Base-by-base conservation (phyloP, 2,888 invertebrate species). In the Crossocerus cetratus region DNA sequence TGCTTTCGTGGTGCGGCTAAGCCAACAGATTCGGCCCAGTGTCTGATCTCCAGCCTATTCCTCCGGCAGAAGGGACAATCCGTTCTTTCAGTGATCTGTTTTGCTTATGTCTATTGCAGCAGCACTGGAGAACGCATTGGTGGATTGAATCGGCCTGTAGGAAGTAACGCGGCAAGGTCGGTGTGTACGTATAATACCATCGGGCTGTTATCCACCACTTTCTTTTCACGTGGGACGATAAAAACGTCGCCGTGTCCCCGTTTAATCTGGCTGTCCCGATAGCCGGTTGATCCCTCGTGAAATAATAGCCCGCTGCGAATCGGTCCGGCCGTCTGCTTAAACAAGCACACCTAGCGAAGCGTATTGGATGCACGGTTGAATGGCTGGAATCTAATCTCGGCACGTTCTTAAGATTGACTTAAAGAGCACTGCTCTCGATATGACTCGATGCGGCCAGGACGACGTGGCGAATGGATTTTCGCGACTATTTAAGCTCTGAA, bases 181-280 rank as follows among this genome's bases (percentile, higher is more conserved):
- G 54, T 49, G 14, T 60, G 65, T 65, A 64, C 60, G 64, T 59
- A 63, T n/a, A 44, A 59, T 53, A 58, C 42, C 22, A 16, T 20
- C 56, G 60, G 44, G 11, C 43, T 32, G 55, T 18, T 56, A 45
- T 61, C 55, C 54, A 43, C 57, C 42, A 21, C 64, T 77, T 69
- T 69, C 71, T 65, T 67, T 57, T 74, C 49, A 76, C 78, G 75
- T 78, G 73, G 78, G 78, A 44, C 60, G 78, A 78, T 64, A 70
- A 68, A 77, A 77, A 75, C 22, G 21, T 45, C 65, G 62, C 32
- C 44, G 22, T 21, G 61, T 65, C 49, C 62, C 61, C 55, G 55
- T 70, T 78, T 77, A 74, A 77, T 78, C 77, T 53, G 61, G 58
- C 14, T 45, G 60, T 64, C 55, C 69, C 68, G 72, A 78, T 78